These are phyloP conservation scores for Nemotelus pantherinus DNA, from an alignment of 2,888 invertebrate species.

Conservation along the genomic window DNA sequence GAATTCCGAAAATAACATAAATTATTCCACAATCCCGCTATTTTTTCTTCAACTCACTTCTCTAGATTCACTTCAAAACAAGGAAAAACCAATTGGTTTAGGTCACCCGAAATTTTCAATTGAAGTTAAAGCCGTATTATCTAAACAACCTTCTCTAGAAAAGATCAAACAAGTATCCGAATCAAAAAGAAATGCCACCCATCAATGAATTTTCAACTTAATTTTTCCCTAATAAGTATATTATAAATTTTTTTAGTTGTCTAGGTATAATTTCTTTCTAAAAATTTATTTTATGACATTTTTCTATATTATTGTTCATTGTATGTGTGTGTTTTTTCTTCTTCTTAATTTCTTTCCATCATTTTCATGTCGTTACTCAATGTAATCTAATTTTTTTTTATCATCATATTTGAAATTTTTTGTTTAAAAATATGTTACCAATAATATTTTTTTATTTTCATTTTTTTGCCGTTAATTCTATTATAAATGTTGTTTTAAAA, in stretches of 20 bases:
- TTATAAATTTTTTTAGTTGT: slow-evolving; percentile 15
- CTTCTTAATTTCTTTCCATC: neutral
- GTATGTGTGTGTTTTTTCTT: slow-evolving; percentile 2
- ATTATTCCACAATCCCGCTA: too few relatives aligned
- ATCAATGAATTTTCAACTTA: neutral
- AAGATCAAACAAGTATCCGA: slow-evolving; percentile 1
- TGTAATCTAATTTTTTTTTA: slow-evolving; percentile 18
- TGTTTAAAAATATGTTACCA: slow-evolving; percentile 37
- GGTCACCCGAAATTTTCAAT: neutral
- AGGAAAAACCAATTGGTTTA: too few relatives aligned
- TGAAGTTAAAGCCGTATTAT: neutral
- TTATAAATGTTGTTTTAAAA: slow-evolving; percentile 42
- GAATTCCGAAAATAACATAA: too few relatives aligned
- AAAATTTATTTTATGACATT: slow-evolving; percentile 33
- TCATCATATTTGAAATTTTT: neutral
- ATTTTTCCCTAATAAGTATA: slow-evolving; percentile 21
- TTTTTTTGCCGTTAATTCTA: slow-evolving; percentile 20
- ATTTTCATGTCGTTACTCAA: neutral
- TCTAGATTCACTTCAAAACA: too few relatives aligned
- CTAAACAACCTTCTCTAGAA: slow-evolving; percentile 1
- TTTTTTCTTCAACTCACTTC: too few relatives aligned
- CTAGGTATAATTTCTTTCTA: slow-evolving; percentile 35
- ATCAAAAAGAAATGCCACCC: neutral
- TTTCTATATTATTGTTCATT: slow-evolving; percentile 36
- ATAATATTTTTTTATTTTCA: slow-evolving; percentile 24